Conservation (phyloP, 2,113 vertebrate genomes). For the Indri indri region DNA sequence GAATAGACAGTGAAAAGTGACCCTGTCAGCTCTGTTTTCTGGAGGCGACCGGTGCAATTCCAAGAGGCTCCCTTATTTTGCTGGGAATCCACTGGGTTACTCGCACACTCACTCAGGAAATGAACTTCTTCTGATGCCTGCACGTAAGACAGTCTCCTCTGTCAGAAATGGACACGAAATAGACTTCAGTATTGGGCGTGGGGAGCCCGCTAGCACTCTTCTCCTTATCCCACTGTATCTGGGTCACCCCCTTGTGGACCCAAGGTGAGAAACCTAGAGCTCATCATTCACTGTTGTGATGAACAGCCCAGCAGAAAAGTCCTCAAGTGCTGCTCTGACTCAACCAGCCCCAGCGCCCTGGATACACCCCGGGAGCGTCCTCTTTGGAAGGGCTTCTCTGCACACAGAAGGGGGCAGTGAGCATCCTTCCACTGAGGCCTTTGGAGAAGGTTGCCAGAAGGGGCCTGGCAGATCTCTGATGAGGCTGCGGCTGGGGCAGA, state of each 20-base stretch:
- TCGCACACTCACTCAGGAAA: background rate
- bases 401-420: background rate
- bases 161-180: background rate
- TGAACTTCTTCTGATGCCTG: background rate
- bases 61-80: background rate
- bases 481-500: background rate
- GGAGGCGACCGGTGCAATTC: background rate
- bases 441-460: background rate
- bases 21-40: background rate
- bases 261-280: background rate
- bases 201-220: background rate
- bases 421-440: background rate
- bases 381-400: background rate
- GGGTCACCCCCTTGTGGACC: background rate
- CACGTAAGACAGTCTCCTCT: background rate
- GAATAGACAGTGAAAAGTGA: background rate
- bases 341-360: fast-evolving
- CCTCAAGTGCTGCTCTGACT: background rate
- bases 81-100: background rate
- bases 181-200: background rate
- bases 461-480: background rate
- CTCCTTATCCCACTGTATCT: background rate
- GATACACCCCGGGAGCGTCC: background rate
- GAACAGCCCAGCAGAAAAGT: background rate
- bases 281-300: too few relatives aligned